Conservation (phyloP, 2,888 invertebrate species). For the Girardia tigrina region DNA sequence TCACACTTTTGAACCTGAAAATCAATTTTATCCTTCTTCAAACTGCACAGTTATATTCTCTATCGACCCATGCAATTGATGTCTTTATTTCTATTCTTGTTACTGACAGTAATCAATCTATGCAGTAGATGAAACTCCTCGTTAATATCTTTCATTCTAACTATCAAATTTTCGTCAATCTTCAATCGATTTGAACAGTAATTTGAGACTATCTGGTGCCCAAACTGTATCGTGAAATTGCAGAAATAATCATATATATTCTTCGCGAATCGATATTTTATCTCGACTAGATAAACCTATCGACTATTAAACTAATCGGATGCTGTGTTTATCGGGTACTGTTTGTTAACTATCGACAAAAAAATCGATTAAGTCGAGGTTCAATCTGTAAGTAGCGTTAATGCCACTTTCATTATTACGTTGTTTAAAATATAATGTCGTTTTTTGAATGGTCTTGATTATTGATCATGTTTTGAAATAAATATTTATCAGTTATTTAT, state of each 20-base stretch:
- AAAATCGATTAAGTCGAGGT: background rate
- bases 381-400: too few species aligned
- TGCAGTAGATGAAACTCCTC: background rate
- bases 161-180: background rate
- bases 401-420: too few species aligned
- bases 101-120: background rate
- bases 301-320: background rate
- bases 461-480: too few species aligned
- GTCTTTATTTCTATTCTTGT: background rate
- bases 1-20: background rate
- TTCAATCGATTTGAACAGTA: background rate
- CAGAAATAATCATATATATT: background rate
- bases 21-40: background rate
- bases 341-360: background rate
- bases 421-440: too few species aligned
- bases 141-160: background rate
- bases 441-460: too few species aligned
- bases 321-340: background rate
- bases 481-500: too few species aligned
- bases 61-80: background rate
- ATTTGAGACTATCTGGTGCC: background rate
- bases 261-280: background rate
- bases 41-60: slow-evolving; percentile 8
- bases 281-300: background rate
- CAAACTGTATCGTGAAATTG: background rate